These are phyloP conservation scores for Netta rufina DNA, from an alignment of 2,797 vertebrate genomes.

Conservation along the genomic window DNA sequence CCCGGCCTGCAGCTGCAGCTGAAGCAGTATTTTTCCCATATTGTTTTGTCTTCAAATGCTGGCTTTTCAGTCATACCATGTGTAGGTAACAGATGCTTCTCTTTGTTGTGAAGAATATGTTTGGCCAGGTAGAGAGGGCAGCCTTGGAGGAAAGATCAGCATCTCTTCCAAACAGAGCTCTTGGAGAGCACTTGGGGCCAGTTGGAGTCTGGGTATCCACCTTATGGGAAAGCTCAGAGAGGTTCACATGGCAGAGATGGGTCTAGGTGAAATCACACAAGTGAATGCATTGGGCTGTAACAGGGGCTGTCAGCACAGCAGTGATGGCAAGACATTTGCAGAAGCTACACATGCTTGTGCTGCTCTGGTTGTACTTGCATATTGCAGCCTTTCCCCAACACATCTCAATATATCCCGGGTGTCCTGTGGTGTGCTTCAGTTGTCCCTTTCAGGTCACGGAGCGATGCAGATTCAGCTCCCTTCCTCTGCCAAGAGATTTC, in stretches of 20 bases:
- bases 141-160: not conserved
- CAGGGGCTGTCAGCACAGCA: not conserved
- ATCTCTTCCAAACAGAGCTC: not conserved
- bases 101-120: not conserved
- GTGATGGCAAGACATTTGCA: rapidly evolving
- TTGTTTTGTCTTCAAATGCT: not conserved
- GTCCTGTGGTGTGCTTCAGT: not conserved
- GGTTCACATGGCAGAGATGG: rapidly evolving
- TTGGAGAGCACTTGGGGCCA: not conserved
- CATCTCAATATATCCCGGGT: not conserved
- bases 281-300: not conserved
- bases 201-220: not conserved
- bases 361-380: not conserved
- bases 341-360: not conserved
- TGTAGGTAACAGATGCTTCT: not conserved
- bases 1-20: not conserved
- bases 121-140: not conserved
- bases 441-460: not conserved
- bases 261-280: not conserved
- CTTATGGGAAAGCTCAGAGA: rapidly evolving
- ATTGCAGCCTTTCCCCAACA: not conserved
- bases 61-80: not conserved
- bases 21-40: not conserved
- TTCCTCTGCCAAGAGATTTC: not conserved
- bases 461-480: not conserved